Evolutionary conservation across 2,888 invertebrate species (phyloP), one percentile per base, ranked within the genome.

Genomic region (Callinectes sapidus): DNA sequence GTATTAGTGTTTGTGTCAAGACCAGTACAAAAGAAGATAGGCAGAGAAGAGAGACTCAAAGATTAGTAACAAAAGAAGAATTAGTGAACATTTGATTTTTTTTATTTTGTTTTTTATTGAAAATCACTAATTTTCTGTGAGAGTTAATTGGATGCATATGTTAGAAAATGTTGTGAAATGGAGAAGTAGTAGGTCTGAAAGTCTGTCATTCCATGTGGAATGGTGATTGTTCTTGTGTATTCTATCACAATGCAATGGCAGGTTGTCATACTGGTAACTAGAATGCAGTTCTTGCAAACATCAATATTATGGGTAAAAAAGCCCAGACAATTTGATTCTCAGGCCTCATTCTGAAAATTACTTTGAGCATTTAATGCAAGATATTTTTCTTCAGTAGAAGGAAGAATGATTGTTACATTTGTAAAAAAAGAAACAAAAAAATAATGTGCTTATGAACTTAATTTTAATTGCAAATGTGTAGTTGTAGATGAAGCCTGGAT

Each of bases 271-370:
- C 28, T 71, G 71, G 8, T 23, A 71, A 61, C 71, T 71, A 28
- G 71, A 28, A 71, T 71, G 71, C n/a, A 71, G 71, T 71, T 18
- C 71, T 71, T 71, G 71, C 71, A 71, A 28, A 71, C 71, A 71
- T 23, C 28, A 71, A n/a, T n/a, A 71, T 10, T 71, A 23, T 23
- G 28, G 71, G 71, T 71, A 71, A n/a, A 71, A n/a, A 71, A 71
- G 71, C 23, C 71, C 71, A 71, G 23, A 71, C 71, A 23, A 71
- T 71, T 71, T 71, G 71, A 28, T 71, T 23, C 71, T 71, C 71
- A 71, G 71, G 71, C 71, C 71, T 71, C 28, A 71, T 71, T 71
- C 71, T 71, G 28, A n/a, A 71, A 28, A 71, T 71, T 71, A 71
- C 71, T n/a, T 71, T 71, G 3, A 71, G 71, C 71, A 71, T 23